These are phyloP conservation scores for Struthidea cinerea DNA, from an alignment of 2,113 vertebrate genomes.

Conservation along the genomic window DNA sequence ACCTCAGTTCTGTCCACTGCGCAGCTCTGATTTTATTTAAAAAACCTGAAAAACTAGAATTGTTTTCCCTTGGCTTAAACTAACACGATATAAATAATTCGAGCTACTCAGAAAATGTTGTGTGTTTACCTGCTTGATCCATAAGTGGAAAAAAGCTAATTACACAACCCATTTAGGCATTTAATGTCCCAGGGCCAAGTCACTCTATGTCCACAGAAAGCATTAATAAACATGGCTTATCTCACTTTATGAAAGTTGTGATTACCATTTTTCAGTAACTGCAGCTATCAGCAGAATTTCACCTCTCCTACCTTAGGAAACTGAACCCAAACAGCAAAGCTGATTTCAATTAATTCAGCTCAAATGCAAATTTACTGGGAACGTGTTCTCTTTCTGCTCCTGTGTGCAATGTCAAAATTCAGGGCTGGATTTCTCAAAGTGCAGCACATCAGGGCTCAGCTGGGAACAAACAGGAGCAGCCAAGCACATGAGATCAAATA, in stretches of 20 bases:
- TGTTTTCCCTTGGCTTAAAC: not conserved
- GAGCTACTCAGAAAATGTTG: not conserved
- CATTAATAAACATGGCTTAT: not conserved
- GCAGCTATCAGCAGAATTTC: not conserved
- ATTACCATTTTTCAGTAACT: constrained; percentile 10
- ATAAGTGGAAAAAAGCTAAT: not conserved
- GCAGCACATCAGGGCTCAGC: not conserved
- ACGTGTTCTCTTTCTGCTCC: not conserved
- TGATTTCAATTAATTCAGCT: not conserved
- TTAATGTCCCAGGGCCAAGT: not conserved
- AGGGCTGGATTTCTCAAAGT: not conserved
- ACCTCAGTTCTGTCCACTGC: not conserved
- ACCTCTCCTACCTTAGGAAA: not conserved
- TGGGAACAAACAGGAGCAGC: not conserved
- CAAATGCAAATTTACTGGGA: not conserved
- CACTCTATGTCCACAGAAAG: not conserved
- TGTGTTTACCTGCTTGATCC: not conserved
- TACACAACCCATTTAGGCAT: not conserved
- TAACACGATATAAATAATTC: not conserved
- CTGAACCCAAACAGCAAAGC: not conserved
- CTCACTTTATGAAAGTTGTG: not conserved
- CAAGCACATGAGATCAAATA: not conserved
- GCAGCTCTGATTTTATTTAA: not conserved
- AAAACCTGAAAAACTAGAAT: not conserved
- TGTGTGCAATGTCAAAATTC: not conserved